phyloP scores from a whole-genome alignment of 1,140 invertebrate genomes.

The Tetragnatha versicolor region DNA sequence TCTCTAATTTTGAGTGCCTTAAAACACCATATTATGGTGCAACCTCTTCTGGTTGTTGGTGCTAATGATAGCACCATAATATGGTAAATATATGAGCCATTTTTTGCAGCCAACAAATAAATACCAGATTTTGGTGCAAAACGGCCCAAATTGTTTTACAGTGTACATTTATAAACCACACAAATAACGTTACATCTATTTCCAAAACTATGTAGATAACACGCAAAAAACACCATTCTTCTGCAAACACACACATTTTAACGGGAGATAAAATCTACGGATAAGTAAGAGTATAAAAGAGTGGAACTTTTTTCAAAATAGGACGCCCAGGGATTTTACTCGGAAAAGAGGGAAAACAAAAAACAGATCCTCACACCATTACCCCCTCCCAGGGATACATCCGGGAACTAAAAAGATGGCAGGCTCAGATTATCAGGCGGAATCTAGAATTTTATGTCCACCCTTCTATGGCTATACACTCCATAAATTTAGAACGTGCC shows the following conservation, averaged over 20 bases:
- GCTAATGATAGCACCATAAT: too few species aligned
- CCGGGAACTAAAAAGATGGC: slow-evolving; percentile 30
- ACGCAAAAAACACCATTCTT: too few species aligned
- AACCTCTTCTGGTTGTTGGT: too few species aligned
- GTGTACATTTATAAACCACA: too few species aligned
- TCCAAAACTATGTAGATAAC: too few species aligned
- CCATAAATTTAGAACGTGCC: slow-evolving; percentile 47
- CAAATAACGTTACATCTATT: too few species aligned
- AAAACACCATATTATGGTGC: too few species aligned
- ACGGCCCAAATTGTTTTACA: too few species aligned
- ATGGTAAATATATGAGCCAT: too few species aligned
- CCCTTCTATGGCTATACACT: slow-evolving; percentile 45
- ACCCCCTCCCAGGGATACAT: not conserved
- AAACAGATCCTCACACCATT: not conserved
- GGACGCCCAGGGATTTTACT: not conserved
- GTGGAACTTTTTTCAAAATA: not conserved
- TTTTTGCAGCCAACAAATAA: too few species aligned
- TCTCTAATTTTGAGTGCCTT: too few species aligned
- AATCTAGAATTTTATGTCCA: slow-evolving; percentile 45
- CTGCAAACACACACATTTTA: slow-evolving; percentile 18
- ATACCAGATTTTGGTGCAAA: too few species aligned
- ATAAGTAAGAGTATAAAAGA: not conserved
- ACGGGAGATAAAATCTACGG: not conserved
- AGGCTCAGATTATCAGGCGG: slow-evolving; percentile 12
- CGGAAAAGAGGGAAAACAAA: not conserved